Percentiles rank a stretch among this genome's conserved stretches.
Conservation (phyloP, 2,888 invertebrate genomes). For the Agrochola litura region DNA sequence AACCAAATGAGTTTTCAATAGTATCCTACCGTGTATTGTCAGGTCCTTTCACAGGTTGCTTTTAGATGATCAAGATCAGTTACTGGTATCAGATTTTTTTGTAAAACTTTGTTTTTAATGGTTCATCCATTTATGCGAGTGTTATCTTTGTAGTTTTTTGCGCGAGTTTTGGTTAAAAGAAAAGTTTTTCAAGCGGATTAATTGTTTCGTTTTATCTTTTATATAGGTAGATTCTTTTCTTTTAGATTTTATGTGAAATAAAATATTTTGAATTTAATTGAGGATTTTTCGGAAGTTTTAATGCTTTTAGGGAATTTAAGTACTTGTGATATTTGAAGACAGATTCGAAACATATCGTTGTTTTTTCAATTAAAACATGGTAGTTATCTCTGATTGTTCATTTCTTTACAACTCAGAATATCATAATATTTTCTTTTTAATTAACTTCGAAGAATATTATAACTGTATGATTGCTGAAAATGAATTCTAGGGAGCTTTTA, state of each 20-base stretch:
- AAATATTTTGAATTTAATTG: too few species aligned
- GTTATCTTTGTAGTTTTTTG: slow-evolving; percentile 52
- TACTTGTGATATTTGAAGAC: not conserved
- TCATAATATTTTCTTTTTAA: not conserved
- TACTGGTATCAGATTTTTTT: slow-evolving; percentile 62
- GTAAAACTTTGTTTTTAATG: slow-evolving; percentile 49
- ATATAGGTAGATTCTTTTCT: too few species aligned
- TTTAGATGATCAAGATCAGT: slow-evolving; percentile 74
- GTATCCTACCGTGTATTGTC: slow-evolving; percentile 39
- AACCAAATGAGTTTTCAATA: slow-evolving; percentile 46
- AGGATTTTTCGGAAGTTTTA: too few species aligned
- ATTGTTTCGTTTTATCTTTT: not conserved
- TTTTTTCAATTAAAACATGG: not conserved
- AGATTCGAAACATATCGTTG: not conserved
- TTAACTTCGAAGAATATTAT: not conserved
- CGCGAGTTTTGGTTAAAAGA: slow-evolving; percentile 33
- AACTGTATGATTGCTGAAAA: not conserved
- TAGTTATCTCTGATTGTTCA: not conserved
- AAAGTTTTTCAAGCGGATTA: slow-evolving; percentile 43
- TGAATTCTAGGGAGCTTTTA: not conserved
- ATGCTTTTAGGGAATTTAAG: not conserved
- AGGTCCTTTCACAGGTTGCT: slow-evolving; percentile 67
- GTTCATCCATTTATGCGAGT: slow-evolving; percentile 32
- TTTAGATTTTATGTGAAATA: too few species aligned
- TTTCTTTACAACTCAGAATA: not conserved